Conservation (phyloP, 2,888 invertebrate genomes). For the Thecophora atra region DNA sequence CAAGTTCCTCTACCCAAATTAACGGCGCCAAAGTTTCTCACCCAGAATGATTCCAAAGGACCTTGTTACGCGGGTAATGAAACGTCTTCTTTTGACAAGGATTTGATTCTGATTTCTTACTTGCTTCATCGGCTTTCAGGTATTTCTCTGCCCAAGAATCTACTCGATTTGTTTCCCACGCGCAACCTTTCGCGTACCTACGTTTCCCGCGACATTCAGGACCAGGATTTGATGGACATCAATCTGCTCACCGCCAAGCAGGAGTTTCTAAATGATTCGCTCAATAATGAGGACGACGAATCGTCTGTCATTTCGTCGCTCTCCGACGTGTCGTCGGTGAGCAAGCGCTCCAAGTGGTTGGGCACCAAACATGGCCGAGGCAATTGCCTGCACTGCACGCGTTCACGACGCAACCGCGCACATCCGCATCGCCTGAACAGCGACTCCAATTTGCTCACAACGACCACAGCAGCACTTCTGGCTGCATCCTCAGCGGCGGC, state of each 20-base stretch:
- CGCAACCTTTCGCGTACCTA: constrained; percentile 62
- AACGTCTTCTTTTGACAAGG: neutral
- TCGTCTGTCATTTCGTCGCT: constrained; percentile 63
- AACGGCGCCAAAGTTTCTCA: constrained; percentile 61
- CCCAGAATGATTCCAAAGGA: constrained; percentile 61
- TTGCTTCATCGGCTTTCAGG: constrained; percentile 49
- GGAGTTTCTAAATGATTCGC: constrained; percentile 61
- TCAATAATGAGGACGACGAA: constrained; percentile 63
- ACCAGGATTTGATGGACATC: constrained; percentile 60
- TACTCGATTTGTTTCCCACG: constrained; percentile 63
- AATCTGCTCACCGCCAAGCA: constrained; percentile 59
- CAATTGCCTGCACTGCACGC: constrained; percentile 62
- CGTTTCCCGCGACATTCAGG: constrained; percentile 64
- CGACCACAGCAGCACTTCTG: constrained; percentile 33
- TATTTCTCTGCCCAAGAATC: constrained; percentile 65
- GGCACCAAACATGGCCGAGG: constrained; percentile 61
- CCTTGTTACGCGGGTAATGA: constrained; percentile 63
- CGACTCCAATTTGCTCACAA: constrained; percentile 47
- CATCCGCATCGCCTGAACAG: constrained; percentile 48
- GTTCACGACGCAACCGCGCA: constrained; percentile 57
- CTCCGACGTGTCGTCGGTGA: constrained; percentile 65
- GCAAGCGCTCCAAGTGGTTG: constrained; percentile 62
- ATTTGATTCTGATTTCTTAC: constrained; percentile 18
- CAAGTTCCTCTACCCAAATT: constrained; percentile 60
- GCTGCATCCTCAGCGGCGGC: constrained; percentile 37